phyloP scores from a whole-genome alignment of 2,113 vertebrate species.

The Pygoscelis adeliae region DNA sequence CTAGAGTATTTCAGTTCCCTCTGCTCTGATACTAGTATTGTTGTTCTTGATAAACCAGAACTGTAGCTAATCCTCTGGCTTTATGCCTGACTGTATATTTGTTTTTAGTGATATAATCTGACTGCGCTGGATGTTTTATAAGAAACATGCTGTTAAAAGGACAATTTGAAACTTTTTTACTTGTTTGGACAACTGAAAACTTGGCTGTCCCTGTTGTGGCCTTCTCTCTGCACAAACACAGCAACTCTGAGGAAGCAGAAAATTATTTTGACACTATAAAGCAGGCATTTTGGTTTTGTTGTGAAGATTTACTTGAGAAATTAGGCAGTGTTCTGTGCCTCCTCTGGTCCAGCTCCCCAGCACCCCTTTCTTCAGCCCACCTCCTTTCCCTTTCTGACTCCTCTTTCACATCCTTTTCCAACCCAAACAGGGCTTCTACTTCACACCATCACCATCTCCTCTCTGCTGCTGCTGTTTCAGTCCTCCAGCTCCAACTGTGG shows the following conservation, averaged over 20 bases:
- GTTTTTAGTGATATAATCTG: constrained; percentile 1
- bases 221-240: neutral
- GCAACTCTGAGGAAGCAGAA: neutral
- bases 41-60: constrained; percentile 38
- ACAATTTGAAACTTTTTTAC: neutral
- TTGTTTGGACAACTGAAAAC: constrained; percentile 52
- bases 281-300: neutral
- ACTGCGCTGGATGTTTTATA: neutral
- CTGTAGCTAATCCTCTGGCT: constrained; percentile 18
- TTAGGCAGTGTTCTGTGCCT: neutral
- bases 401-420: neutral
- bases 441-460: neutral
- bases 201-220: neutral
- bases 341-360: neutral
- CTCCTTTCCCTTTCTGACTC: neutral
- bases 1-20: neutral
- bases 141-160: constrained; percentile 46
- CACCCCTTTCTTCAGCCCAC: neutral
- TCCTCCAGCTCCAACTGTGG: neutral
- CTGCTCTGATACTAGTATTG: neutral
- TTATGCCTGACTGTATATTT: constrained; percentile 22
- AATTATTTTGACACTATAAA: neutral
- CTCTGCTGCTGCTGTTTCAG: neutral
- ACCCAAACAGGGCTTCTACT: neutral
- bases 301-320: neutral